Percentiles rank a stretch among this genome's conserved stretches.
These are phyloP conservation scores for Lophura swinhoii DNA, from an alignment of 2,797 vertebrate species.

Conservation along the genomic window DNA sequence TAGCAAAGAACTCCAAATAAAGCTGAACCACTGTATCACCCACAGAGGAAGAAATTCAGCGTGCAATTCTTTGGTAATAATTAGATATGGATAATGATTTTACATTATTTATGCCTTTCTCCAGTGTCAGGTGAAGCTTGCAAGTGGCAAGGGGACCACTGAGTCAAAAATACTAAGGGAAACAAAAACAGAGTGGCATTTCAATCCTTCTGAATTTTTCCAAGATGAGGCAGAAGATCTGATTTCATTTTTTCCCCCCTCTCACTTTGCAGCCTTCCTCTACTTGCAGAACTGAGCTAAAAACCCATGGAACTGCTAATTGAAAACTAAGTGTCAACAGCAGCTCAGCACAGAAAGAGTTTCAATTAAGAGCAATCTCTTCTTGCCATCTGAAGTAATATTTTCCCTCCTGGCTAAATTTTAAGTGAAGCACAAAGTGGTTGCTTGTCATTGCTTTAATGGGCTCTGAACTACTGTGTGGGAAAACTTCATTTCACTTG, in stretches of 20 bases:
- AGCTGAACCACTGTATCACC: neutral
- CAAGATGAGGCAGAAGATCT: neutral
- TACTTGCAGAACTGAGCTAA: slow-evolving; percentile 23
- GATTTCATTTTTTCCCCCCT: neutral
- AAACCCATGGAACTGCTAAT: slow-evolving; percentile 42
- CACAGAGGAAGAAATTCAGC: neutral
- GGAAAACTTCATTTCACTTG: slow-evolving; percentile 46
- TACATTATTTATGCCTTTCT: neutral
- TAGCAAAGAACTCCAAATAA: neutral
- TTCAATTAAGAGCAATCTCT: slow-evolving; percentile 57
- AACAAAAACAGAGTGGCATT: neutral
- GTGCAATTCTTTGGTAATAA: neutral
- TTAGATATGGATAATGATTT: neutral
- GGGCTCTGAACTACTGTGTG: slow-evolving; percentile 50
- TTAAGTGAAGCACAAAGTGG: slow-evolving; percentile 57
- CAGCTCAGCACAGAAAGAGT: slow-evolving; percentile 7
- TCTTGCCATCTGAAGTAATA: slow-evolving; percentile 9
- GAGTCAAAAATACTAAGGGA: neutral
- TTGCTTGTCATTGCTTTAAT: slow-evolving; percentile 58
- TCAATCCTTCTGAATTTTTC: neutral
- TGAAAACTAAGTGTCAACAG: slow-evolving; percentile 51
- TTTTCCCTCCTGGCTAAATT: slow-evolving; percentile 64
- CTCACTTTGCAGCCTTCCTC: neutral
- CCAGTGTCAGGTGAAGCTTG: neutral
- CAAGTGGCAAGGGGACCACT: neutral